Percentiles rank a stretch among this genome's conserved stretches.
These are phyloP conservation scores for Megalurothrips usitatus DNA, from an alignment of 2,888 invertebrate species.

Conservation along the genomic window DNA sequence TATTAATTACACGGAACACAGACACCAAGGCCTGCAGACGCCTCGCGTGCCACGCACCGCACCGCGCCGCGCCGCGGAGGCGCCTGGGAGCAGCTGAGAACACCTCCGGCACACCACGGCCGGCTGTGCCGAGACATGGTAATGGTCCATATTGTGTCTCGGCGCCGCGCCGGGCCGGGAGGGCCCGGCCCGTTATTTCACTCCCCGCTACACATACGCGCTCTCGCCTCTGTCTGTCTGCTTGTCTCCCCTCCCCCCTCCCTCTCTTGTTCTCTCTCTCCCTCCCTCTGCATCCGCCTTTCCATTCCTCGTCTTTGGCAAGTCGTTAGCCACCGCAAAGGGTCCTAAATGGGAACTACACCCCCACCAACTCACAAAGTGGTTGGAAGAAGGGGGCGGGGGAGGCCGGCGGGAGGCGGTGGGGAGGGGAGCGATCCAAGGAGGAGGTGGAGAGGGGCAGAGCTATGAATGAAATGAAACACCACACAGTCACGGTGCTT, in stretches of 20 bases:
- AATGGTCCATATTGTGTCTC: background rate
- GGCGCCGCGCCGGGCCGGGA: background rate
- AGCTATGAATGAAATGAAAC: conserved; percentile 16
- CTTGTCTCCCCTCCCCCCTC: background rate
- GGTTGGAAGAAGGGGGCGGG: background rate
- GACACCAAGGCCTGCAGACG: too few species aligned
- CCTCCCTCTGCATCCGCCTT: background rate
- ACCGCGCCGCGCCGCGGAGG: background rate
- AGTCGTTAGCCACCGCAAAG: conserved; percentile 17
- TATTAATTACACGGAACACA: background rate
- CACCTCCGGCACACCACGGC: too few species aligned
- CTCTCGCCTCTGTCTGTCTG: background rate
- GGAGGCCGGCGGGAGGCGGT: background rate
- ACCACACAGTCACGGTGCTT: background rate
- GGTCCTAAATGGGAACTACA: background rate
- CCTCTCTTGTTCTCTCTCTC: background rate
- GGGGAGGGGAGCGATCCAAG: background rate
- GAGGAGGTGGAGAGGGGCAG: background rate
- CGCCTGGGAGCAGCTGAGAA: too few species aligned
- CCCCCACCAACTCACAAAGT: background rate
- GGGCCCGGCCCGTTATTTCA: too few species aligned
- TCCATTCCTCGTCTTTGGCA: background rate
- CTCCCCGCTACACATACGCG: background rate
- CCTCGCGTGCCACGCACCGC: too few species aligned
- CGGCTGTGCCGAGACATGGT: too few species aligned